Conservation (phyloP, 1,140 invertebrate genomes). For the Bicyclus anynana region DNA sequence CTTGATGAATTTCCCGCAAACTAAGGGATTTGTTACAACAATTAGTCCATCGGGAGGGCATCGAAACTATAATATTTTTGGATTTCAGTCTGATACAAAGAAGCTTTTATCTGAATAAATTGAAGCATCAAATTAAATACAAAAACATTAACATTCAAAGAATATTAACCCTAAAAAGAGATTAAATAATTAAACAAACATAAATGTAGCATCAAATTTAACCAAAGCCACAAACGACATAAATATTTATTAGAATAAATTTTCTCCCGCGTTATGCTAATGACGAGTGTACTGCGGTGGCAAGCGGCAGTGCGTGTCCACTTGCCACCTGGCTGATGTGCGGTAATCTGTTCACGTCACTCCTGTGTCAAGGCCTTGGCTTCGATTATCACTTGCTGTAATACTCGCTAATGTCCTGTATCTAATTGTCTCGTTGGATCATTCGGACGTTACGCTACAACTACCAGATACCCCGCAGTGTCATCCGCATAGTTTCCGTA, state of each 20-base stretch:
- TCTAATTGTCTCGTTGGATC: constrained; percentile 21
- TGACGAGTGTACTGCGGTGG: constrained; percentile 16
- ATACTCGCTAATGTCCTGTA: constrained; percentile 12
- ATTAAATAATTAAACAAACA: not conserved
- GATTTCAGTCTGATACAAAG: too few species aligned
- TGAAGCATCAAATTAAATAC: too few species aligned
- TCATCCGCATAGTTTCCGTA: too few species aligned
- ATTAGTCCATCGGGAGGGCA: too few species aligned
- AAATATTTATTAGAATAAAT: constrained; percentile 19
- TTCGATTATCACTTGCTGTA: constrained; percentile 17
- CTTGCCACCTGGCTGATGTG: constrained; percentile 32
- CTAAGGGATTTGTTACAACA: too few species aligned
- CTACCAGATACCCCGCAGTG: too few species aligned
- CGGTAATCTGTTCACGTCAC: constrained; percentile 31
- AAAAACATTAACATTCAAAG: too few species aligned
- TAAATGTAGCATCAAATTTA: not conserved
- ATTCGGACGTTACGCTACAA: too few species aligned
- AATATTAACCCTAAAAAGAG: not conserved
- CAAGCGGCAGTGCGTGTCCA: constrained; percentile 11
- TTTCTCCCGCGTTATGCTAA: constrained; percentile 26
- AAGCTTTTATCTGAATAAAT: too few species aligned
- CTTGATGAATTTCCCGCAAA: too few species aligned
- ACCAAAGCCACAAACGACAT: not conserved
- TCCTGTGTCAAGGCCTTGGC: constrained; percentile 30
- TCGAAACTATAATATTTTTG: too few species aligned